phyloP scores from a whole-genome alignment of 2,797 vertebrate species.

The Trachops cirrhosus region DNA sequence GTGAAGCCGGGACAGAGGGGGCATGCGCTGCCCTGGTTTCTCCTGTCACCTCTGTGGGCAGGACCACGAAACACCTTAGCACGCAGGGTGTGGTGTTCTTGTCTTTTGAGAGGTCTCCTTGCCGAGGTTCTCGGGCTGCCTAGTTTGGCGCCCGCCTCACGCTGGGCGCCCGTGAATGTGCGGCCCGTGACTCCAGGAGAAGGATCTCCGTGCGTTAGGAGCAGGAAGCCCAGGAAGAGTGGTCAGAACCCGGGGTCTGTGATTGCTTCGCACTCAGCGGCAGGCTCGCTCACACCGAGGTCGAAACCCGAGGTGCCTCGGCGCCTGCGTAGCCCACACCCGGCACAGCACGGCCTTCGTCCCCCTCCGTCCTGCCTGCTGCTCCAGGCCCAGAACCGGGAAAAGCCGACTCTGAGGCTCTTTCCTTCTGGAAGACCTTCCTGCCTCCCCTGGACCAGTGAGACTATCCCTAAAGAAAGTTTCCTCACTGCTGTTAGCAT shows the following conservation, averaged over 20 bases:
- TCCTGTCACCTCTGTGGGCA: neutral
- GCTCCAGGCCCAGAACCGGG: neutral
- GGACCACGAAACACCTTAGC: neutral
- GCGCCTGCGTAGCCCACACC: neutral
- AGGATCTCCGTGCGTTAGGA: neutral
- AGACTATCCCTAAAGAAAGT: neutral
- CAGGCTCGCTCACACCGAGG: neutral
- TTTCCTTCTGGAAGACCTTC: neutral
- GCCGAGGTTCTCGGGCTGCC: neutral
- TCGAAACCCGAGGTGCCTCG: neutral
- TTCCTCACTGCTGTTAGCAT: neutral
- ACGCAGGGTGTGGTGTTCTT: rapidly evolving
- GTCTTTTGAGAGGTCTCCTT: neutral
- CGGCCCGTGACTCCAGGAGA: neutral
- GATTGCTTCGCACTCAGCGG: neutral
- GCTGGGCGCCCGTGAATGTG: neutral
- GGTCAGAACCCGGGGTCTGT: neutral
- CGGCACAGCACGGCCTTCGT: rapidly evolving
- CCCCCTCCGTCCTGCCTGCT: rapidly evolving
- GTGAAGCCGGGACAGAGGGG: neutral
- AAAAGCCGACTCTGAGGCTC: neutral
- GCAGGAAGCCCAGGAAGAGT: neutral
- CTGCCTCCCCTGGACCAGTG: no score
- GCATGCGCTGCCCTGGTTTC: rapidly evolving
- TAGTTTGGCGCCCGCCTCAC: neutral